Evolutionary conservation across 2,113 vertebrate genomes (phyloP).

Genomic region (Cyprinus carpio): DNA sequence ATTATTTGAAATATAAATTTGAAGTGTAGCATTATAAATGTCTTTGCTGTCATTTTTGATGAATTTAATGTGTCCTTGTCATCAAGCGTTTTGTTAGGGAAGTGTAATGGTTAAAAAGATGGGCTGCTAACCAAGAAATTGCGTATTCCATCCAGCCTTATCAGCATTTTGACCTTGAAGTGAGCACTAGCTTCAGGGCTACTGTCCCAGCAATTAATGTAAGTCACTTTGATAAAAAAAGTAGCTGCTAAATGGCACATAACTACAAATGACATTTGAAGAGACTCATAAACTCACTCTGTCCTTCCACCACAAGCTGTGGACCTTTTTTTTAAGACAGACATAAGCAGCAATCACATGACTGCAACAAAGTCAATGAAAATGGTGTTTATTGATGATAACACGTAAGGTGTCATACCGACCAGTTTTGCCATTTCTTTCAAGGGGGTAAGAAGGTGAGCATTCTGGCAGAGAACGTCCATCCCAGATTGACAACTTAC

Average conservation of each 20-base stretch:
- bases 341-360: not conserved
- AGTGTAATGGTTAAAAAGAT: conserved; percentile 18
- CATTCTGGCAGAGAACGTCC: not conserved
- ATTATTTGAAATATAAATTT: not conserved
- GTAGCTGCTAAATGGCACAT: conserved; percentile 42
- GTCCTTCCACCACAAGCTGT: conserved; percentile 23
- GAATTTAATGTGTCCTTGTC: not conserved
- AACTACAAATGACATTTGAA: conserved; percentile 37
- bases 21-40: not conserved
- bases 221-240: conserved; percentile 40
- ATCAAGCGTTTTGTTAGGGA: not conserved
- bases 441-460: not conserved
- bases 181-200: conserved; percentile 31
- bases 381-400: not conserved
- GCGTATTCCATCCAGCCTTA: not conserved
- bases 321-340: conserved; percentile 11
- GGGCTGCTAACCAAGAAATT: not conserved
- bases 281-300: conserved; percentile 32
- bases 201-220: conserved; percentile 41
- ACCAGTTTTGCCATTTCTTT: conserved; percentile 15
- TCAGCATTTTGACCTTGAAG: conserved; percentile 34
- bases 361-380: not conserved
- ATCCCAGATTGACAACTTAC: conserved; percentile 26
- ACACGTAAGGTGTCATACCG: not conserved
- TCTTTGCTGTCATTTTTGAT: not conserved